Evolutionary conservation across 1,140 invertebrate species (phyloP).

Genomic region (Drosophila novamexicana): DNA sequence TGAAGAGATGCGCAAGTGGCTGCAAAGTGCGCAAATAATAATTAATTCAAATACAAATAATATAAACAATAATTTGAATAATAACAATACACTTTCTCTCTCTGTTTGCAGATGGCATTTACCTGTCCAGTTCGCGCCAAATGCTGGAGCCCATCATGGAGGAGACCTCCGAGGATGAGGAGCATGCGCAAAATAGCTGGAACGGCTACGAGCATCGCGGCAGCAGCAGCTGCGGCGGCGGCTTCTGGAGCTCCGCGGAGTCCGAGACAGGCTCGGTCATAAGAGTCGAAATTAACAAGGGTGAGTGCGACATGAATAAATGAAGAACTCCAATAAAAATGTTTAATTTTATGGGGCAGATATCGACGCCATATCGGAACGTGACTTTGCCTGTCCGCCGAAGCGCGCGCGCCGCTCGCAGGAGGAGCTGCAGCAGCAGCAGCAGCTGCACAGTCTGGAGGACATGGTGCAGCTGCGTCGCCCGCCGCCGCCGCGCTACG

Average conservation of each 20-base stretch:
- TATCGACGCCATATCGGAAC: slow-evolving; percentile 88
- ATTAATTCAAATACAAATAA: not conserved
- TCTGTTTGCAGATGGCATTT: slow-evolving; percentile 74
- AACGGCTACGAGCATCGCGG: slow-evolving; percentile 50
- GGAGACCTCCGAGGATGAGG: slow-evolving; percentile 89
- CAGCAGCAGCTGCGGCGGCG: slow-evolving; percentile 50
- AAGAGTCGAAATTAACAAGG: slow-evolving; percentile 84
- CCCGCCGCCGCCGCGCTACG: slow-evolving; percentile 40
- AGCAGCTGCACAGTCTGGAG: slow-evolving; percentile 48
- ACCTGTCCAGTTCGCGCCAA: slow-evolving; percentile 77
- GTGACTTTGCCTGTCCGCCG: slow-evolving; percentile 91
- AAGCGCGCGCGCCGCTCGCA: slow-evolving; percentile 89
- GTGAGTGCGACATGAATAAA: slow-evolving; percentile 67
- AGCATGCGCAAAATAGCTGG: slow-evolving; percentile 85
- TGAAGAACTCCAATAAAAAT: slow-evolving; percentile 7
- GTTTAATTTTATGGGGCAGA: slow-evolving; percentile 65
- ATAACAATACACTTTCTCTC: not conserved
- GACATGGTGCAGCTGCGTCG: slow-evolving; percentile 69
- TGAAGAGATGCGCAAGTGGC: slow-evolving; percentile 47
- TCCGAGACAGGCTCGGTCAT: slow-evolving; percentile 87
- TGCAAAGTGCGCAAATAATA: slow-evolving; percentile 30
- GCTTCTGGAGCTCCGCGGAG: slow-evolving; percentile 87
- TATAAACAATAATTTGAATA: not conserved
- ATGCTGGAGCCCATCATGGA: slow-evolving; percentile 89
- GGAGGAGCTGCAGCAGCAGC: slow-evolving; percentile 41